Percentiles rank a stretch among this genome's conserved stretches.
Evolutionary conservation across 2,888 invertebrate genomes (phyloP).

Genomic region (Alsophila aescularia): DNA sequence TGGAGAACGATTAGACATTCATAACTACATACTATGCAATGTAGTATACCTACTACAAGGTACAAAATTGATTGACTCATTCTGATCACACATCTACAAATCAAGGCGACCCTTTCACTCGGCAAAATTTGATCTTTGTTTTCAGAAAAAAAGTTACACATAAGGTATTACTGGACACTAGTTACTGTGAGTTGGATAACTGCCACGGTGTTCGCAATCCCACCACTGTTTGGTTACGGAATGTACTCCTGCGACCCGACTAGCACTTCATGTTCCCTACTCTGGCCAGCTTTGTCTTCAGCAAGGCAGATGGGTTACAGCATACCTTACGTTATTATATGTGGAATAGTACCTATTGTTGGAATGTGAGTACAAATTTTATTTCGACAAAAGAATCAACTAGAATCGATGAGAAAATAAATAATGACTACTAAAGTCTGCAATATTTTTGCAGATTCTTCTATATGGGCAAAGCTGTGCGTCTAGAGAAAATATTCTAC

Average conservation of each 20-base stretch:
- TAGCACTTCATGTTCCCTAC: conserved; percentile 73
- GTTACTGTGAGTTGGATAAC: conserved; percentile 73
- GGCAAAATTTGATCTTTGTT: conserved; percentile 36
- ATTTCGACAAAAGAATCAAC: too few relatives aligned
- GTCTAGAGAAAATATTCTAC: conserved; percentile 75
- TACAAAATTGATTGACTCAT: too few relatives aligned
- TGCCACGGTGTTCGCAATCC: conserved; percentile 70
- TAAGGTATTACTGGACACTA: conserved; percentile 72
- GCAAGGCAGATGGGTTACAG: conserved; percentile 74
- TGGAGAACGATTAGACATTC: neutral
- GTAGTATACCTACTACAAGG: too few relatives aligned
- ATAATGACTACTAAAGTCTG: conserved; percentile 10
- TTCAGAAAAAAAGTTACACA: conserved; percentile 70
- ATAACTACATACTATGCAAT: neutral
- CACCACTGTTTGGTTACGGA: conserved; percentile 80
- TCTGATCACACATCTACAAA: too few relatives aligned
- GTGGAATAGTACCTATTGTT: conserved; percentile 71
- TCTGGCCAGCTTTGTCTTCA: conserved; percentile 72
- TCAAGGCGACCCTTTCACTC: neutral
- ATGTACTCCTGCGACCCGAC: conserved; percentile 79
- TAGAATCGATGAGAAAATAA: neutral
- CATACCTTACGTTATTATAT: conserved; percentile 70
- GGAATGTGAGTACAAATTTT: conserved; percentile 67
- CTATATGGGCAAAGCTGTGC: conserved; percentile 75
- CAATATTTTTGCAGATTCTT: conserved; percentile 63